Conservation (phyloP, 2,888 invertebrate genomes). For the Deladenus siricidicola region DNA sequence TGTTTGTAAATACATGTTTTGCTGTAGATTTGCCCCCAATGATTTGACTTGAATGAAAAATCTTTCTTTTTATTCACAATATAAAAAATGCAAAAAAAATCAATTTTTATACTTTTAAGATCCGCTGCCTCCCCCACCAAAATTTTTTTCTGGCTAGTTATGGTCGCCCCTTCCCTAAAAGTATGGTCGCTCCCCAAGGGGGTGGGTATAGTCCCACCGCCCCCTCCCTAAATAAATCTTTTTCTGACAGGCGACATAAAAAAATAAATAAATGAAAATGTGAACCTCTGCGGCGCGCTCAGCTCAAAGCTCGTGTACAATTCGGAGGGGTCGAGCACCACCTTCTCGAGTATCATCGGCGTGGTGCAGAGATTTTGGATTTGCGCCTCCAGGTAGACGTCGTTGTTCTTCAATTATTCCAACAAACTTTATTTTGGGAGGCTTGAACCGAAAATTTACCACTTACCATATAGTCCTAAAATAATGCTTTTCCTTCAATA, state of each 20-base stretch:
- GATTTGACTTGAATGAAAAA: not conserved
- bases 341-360: slow-evolving; percentile 86
- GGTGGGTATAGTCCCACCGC: no score
- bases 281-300: slow-evolving; percentile 28
- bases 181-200: no score
- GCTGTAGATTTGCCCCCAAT: not conserved
- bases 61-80: not conserved
- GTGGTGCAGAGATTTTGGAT: slow-evolving; percentile 87
- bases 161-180: no score
- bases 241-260: no score
- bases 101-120: no score
- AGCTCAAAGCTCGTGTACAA: slow-evolving; percentile 65
- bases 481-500: slow-evolving; percentile 2
- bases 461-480: slow-evolving; percentile 16
- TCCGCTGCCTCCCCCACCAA: no score
- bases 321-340: slow-evolving; percentile 81
- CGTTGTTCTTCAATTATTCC: slow-evolving; percentile 58
- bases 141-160: no score
- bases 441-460: not conserved
- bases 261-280: no score
- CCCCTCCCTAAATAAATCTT: no score
- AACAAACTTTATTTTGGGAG: no score
- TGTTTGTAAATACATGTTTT: no score
- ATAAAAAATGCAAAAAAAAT: no score
- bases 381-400: slow-evolving; percentile 68